phyloP scores from a whole-genome alignment of 2,113 vertebrate species.

The Xenus cinereus region DNA sequence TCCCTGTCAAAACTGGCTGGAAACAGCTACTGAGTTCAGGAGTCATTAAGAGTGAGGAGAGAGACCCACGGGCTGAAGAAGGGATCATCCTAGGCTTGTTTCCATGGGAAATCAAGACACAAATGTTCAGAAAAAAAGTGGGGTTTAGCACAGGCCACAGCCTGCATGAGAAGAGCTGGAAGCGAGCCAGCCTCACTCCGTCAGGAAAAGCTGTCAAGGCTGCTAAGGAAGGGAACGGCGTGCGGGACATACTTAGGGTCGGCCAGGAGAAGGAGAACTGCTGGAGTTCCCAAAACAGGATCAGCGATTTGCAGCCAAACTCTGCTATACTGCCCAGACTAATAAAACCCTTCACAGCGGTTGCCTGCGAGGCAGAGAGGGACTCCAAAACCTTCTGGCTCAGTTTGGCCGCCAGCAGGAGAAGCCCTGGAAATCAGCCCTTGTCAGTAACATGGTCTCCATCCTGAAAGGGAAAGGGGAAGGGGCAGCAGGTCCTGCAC shows the following conservation, averaged over 20 bases:
- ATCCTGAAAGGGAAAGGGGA: neutral
- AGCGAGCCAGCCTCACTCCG: neutral
- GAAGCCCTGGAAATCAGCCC: neutral
- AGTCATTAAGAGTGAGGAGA: slow-evolving; percentile 13
- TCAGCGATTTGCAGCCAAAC: neutral
- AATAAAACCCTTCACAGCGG: neutral
- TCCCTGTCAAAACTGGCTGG: slow-evolving; percentile 24
- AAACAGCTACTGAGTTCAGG: slow-evolving; percentile 4
- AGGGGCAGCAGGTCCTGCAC: neutral
- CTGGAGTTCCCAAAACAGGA: neutral
- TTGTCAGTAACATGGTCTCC: neutral
- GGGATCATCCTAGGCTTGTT: neutral
- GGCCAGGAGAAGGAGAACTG: neutral
- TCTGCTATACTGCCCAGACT: accelerated
- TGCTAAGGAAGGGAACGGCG: neutral
- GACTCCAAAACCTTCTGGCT: neutral
- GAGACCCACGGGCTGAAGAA: neutral
- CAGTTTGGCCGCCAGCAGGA: neutral
- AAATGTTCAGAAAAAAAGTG: neutral
- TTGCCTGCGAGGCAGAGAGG: neutral
- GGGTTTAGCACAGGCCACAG: neutral
- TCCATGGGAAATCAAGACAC: slow-evolving; percentile 52
- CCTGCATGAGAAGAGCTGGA: neutral
- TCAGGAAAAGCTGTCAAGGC: neutral
- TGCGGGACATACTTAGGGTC: neutral